Percentiles rank a stretch among this genome's conserved stretches.
These are phyloP conservation scores for Neodiprion pinetum DNA, from an alignment of 1,140 invertebrate species.

Conservation along the genomic window DNA sequence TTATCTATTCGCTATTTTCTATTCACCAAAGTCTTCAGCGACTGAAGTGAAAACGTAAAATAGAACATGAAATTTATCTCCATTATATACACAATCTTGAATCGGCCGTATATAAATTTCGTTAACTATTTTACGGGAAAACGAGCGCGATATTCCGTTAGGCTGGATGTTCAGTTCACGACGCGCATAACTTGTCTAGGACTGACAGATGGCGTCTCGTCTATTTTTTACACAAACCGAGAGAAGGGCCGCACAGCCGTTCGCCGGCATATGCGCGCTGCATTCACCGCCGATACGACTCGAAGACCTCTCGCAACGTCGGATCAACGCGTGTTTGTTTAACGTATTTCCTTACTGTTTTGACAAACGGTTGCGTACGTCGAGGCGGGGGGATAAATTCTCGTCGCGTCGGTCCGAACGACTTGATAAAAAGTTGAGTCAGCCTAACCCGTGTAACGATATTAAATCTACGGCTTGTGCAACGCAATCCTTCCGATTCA, in stretches of 20 bases:
- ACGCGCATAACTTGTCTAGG: slow-evolving; percentile 17
- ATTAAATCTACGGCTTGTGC: not conserved
- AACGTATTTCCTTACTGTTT: slow-evolving; percentile 20
- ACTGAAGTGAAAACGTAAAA: too few species aligned
- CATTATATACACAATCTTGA: too few species aligned
- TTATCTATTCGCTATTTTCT: too few species aligned
- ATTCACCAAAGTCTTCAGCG: too few species aligned
- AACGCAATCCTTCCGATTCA: too few species aligned
- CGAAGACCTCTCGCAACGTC: not conserved
- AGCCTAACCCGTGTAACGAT: not conserved
- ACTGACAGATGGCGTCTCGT: slow-evolving; percentile 31
- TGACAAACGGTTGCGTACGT: slow-evolving; percentile 2
- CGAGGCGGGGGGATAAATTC: slow-evolving; percentile 10
- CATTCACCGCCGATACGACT: not conserved
- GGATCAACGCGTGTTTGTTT: slow-evolving; percentile 28
- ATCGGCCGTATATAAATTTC: too few species aligned
- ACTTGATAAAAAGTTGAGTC: slow-evolving; percentile 12
- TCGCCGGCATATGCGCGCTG: not conserved
- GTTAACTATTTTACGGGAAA: too few species aligned
- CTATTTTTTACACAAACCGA: slow-evolving; percentile 19
- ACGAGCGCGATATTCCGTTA: too few species aligned
- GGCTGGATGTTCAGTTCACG: slow-evolving; percentile 10
- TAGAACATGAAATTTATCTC: too few species aligned
- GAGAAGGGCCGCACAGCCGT: not conserved
- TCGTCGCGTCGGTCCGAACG: not conserved